A percentile compares a stretch with the other conserved stretches of the same genome.
These are phyloP conservation scores for Galaxea fascicularis DNA, from an alignment of 92 coral and sea anemone genomes.

Conservation along the genomic window DNA sequence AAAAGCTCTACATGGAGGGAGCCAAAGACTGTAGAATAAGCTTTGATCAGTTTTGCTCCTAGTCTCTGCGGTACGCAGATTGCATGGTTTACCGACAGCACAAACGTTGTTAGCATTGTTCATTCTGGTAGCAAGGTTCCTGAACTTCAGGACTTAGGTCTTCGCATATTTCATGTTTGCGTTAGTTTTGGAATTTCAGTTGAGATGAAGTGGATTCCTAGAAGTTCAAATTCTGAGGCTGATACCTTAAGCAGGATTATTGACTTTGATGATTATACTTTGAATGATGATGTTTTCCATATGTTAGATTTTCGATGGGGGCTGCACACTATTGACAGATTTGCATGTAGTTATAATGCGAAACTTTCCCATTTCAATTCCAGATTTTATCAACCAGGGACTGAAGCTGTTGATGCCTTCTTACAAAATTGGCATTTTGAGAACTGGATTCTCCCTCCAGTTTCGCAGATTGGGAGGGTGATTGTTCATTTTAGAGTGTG, in stretches of 20 bases:
- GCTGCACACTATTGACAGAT: too few species aligned
- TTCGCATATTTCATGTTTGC: conserved; percentile 40
- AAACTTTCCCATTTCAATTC: conserved; percentile 50
- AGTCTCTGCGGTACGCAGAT: conserved; percentile 18
- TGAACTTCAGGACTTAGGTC: conserved; percentile 44
- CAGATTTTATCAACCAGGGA: conserved; percentile 61
- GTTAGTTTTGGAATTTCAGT: conserved; percentile 27
- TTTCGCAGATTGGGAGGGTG: conserved; percentile 23
- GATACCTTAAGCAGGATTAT: too few species aligned
- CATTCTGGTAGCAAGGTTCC: too few species aligned
- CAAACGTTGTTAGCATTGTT: too few species aligned
- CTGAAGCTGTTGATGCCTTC: too few species aligned
- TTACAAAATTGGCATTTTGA: conserved; percentile 38
- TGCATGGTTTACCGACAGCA: conserved; percentile 54
- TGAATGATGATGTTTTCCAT: too few species aligned
- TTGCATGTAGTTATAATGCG: conserved; percentile 61
- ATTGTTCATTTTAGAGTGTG: conserved; percentile 39
- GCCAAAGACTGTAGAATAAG: conserved; percentile 44
- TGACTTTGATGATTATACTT: too few species aligned
- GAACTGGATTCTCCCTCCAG: conserved; percentile 54
- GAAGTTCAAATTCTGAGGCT: conserved; percentile 35
- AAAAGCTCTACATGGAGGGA: conserved; percentile 61
- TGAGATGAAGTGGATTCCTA: conserved; percentile 50
- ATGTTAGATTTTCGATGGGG: too few species aligned
- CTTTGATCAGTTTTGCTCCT: conserved; percentile 31